These are phyloP conservation scores for Stramonita haemastoma DNA, from an alignment of 2,888 invertebrate species.

Conservation along the genomic window DNA sequence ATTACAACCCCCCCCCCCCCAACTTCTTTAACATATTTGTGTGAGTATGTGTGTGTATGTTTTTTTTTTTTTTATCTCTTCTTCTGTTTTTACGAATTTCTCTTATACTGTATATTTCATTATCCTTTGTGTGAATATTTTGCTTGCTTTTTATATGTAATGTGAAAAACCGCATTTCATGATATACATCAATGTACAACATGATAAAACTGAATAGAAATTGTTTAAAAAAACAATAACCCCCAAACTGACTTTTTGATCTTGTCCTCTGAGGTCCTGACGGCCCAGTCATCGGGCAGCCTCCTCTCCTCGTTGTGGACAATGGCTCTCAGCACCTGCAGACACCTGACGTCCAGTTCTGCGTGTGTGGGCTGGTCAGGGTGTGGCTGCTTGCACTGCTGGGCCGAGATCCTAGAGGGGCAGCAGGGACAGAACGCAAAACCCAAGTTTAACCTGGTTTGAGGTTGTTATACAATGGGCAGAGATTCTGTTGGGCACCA, in stretches of 20 bases:
- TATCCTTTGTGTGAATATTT: no score
- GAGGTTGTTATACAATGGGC: neutral
- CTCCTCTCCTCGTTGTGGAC: constrained; percentile 76
- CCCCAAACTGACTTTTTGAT: constrained; percentile 64
- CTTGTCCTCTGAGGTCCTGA: constrained; percentile 61
- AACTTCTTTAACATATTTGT: no score
- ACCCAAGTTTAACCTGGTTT: no score
- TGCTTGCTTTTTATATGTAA: no score
- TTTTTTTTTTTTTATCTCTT: no score
- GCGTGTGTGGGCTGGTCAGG: constrained; percentile 61
- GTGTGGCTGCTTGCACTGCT: constrained; percentile 55
- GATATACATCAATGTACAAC: no score
- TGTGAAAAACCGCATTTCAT: no score
- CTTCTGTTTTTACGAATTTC: no score
- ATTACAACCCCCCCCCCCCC: no score
- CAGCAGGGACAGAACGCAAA: neutral
- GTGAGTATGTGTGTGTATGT: no score
- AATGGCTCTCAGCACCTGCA: constrained; percentile 74
- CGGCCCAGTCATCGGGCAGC: constrained; percentile 74
- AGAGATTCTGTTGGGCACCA: neutral
- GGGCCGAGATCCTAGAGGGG: constrained; percentile 63
- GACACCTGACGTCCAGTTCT: constrained; percentile 75
- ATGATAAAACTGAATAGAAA: no score
- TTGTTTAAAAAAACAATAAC: neutral
- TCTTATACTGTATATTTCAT: no score